Base-by-base conservation (phyloP, 2,888 invertebrate genomes). In the Nipponacmea schrenckii region DNA sequence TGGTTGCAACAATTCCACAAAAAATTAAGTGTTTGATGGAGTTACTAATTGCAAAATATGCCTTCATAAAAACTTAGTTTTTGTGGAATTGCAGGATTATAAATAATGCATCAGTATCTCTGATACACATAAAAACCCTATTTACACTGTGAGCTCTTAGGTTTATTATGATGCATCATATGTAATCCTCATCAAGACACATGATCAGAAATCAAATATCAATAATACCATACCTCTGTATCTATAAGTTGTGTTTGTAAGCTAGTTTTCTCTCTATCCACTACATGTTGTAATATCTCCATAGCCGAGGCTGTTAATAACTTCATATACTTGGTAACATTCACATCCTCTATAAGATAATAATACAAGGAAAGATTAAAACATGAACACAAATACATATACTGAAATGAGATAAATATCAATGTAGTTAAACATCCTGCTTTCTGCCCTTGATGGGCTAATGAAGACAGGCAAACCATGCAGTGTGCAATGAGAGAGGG, bases 261-360 rank as follows among this genome's bases (percentile, higher is more conserved):
- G 86, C 95, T 94, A 4, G 83, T 85, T 70, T 92, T 91, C 89
- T 97, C 97, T 68, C 93, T 91, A 74, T 93, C 91, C 76, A 96
- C 91, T 72, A 96, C 94, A 4, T 75, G 62, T 15, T 70, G 69
- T 68, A 81, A 79, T 8, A 86, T 79, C 56, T 85, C 80, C 24
- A 79, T 71, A 3, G 77, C 64, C 1, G 76, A 74, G 0, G 84
- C 85, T 15, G 81, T 76, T 66, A 97, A 91, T 67, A 97, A 90
- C 89, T 96, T 95, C 68, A 87, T 77, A 72, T 83, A 89, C 8
- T 81, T 77, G 8, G 82, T 84, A 50, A 86, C 79, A 26, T 74
- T 75, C 20, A 75, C 75, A 68, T 83, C 85, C 83, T 77, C 71
- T 83, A 71, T 15, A 75, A 75, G 8, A 68, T 72, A 65, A 64